Base-by-base conservation (phyloP, 2,888 invertebrate genomes). In the Thera obeliscata region DNA sequence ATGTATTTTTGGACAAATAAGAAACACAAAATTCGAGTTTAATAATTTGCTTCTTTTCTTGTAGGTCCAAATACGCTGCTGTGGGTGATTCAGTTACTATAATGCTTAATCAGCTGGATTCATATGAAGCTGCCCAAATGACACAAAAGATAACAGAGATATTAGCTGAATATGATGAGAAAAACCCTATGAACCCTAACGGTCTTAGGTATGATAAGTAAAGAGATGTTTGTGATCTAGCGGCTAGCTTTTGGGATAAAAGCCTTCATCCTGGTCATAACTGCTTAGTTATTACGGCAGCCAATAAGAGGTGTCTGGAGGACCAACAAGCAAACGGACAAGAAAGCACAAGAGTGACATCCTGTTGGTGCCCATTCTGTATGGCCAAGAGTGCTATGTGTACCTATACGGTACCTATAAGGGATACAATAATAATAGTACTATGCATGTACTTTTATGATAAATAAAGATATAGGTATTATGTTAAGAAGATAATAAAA, bases 161-260 rank as follows among this genome's bases (percentile, higher is more conserved):
- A 67, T 81, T 93, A 59, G 73, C 86, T 7, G 64, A 85, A 2
- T 91, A 92, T 82, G 85, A 93, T 77, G 78, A 82, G 72, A 81
- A 87, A 73, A 92, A 85, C 81, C 87, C 89, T 52, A 72, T 78
- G 43, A 93, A 93, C 80, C 90, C 90, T 35, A 92, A 91, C 82
- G 65, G 61, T 3, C 55, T 62, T n/a, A 61, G 58, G 36, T 61
- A 55, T 55, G 41, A 54, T 48, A 38, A 56, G 8, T 12, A 43
- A 52, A 49, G 49, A 48, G 48, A 3, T 2, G 12, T 12, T n/a
- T n/a, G 49, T 49, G 49, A 12, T 46, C 7, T 46, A 46, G 5
- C 6, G 38, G 38, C 38, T 5, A 38, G 2, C 38, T 38, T 38
- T 38, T 38, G 6, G 3, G 38, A 38, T 9, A 9, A 41, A 41